Base-by-base conservation (phyloP, 2,888 invertebrate species). In the Seira ritae region DNA sequence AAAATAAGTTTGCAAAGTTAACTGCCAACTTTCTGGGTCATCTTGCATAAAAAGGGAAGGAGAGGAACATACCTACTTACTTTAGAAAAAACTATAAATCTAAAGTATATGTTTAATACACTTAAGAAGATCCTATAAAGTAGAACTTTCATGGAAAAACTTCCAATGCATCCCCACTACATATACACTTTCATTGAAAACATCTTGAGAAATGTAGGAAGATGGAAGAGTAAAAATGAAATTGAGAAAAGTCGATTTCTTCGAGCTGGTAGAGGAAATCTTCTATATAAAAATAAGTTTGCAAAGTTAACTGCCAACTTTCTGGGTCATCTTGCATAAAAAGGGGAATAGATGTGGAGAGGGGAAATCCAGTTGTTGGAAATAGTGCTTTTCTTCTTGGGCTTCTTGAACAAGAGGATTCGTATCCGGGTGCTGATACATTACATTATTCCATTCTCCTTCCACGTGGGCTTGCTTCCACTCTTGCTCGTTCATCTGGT, bases 11-110 rank as follows among this genome's bases (percentile, higher is more conserved):
- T 74, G 66, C 66, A 66, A 75, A 77, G 31, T 77, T 77, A 70
- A 70, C 37, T 78, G 78, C 78, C 71, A 78, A 71, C 78, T 71
- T 78, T 78, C 65, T 78, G 78, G 78, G 78, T 78, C 78, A 78
- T 37, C 20, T 78, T 66, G 65, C 62, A 62, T 62, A 10, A 17
- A 68, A 55, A 20, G 19, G 24, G n/a, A n/a, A n/a, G n/a, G 6
- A 10, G 1, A 72, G 23, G 15, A 55, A 23, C 1, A 68, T 15
- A n/a, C n/a, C n/a, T n/a, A n/a, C n/a, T n/a, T n/a, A n/a, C n/a
- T n/a, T n/a, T n/a, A n/a, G n/a, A n/a, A n/a, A 31, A 8, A 31
- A 8, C 31, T 8, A 8, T 31, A 31, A 31, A 31, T 31, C 31
- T 31, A 31, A 31, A 31, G 31, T 31, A 31, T 31, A 31, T 31